A percentile compares a stretch with the other conserved stretches of the same genome.
Conservation (phyloP, 2,888 invertebrate species). For the Chymomyza amoena region DNA sequence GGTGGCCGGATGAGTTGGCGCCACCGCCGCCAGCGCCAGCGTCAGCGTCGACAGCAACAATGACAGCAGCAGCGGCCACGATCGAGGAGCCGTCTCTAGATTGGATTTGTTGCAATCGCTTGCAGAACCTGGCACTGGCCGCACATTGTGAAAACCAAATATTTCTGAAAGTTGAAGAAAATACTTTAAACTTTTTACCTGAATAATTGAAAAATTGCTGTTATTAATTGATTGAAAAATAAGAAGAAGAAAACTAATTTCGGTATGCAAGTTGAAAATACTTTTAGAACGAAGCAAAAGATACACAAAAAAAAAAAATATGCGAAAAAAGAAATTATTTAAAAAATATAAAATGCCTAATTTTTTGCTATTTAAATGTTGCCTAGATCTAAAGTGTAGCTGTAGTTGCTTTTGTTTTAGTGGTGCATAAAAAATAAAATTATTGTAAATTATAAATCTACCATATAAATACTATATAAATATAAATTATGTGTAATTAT, state of each 20-base stretch:
- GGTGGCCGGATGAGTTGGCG: slow-evolving; percentile 62
- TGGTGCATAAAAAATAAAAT: slow-evolving; percentile 33
- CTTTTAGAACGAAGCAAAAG: slow-evolving; percentile 34
- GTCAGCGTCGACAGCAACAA: not conserved
- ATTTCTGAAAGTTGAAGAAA: slow-evolving; percentile 71
- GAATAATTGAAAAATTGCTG: slow-evolving; percentile 72
- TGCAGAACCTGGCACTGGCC: slow-evolving; percentile 64
- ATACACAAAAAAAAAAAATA: slow-evolving; percentile 18
- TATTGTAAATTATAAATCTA: slow-evolving; percentile 50
- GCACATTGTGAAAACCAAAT: slow-evolving; percentile 72
- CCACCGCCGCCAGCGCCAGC: slow-evolving; percentile 19
- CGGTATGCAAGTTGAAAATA: slow-evolving; percentile 33
- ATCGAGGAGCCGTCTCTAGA: slow-evolving; percentile 40
- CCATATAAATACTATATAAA: slow-evolving; percentile 42
- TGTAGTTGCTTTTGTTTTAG: slow-evolving; percentile 48
- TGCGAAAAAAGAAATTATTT: slow-evolving; percentile 22
- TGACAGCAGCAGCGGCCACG: not conserved
- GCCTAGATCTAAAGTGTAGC: slow-evolving; percentile 43
- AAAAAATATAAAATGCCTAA: slow-evolving; percentile 35
- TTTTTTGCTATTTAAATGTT: slow-evolving; percentile 60
- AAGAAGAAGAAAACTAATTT: slow-evolving; percentile 5
- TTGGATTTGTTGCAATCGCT: slow-evolving; percentile 62
- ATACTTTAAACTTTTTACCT: slow-evolving; percentile 69
- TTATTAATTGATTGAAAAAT: slow-evolving; percentile 40
- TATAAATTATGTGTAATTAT: slow-evolving; percentile 33